Evolutionary conservation across 2,888 invertebrate genomes (phyloP).

Genomic region (Volucella inanis): DNA sequence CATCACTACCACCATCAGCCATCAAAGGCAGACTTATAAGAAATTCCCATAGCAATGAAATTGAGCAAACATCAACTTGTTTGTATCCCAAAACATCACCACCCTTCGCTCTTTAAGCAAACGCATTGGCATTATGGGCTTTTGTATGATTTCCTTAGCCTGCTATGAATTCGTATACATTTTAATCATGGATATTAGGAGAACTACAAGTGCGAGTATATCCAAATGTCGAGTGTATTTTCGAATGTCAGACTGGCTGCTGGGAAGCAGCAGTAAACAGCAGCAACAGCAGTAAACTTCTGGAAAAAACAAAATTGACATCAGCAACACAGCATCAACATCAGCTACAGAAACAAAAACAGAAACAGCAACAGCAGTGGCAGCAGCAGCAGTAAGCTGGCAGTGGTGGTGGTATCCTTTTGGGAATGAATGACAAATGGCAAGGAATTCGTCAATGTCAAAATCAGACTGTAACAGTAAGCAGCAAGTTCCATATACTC

Average conservation of each 20-base stretch:
- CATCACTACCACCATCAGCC: constrained; percentile 45
- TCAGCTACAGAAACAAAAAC: constrained; percentile 21
- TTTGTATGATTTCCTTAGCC: constrained; percentile 63
- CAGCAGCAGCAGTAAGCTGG: constrained; percentile 29
- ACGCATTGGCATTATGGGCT: constrained; percentile 52
- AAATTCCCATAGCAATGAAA: constrained; percentile 71
- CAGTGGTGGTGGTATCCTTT: constrained; percentile 77
- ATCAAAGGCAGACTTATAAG: constrained; percentile 32
- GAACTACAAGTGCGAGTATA: constrained; percentile 42
- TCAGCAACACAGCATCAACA: constrained; percentile 38
- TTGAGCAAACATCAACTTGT: constrained; percentile 34
- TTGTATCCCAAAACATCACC: constrained; percentile 12
- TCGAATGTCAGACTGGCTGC: constrained; percentile 63
- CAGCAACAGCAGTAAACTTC: constrained; percentile 43
- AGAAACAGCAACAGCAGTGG: constrained; percentile 24
- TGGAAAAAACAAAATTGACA: constrained; percentile 53
- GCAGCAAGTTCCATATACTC: constrained; percentile 75
- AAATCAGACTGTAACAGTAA: constrained; percentile 84
- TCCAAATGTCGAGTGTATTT: constrained; percentile 13
- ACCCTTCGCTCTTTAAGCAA: constrained; percentile 32
- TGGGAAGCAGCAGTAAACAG: constrained; percentile 37
- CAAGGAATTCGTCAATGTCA: constrained; percentile 83
- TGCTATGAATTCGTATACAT: constrained; percentile 70
- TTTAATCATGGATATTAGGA: constrained; percentile 70
- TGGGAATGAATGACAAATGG: constrained; percentile 83